Percentiles rank a stretch among this genome's conserved stretches.
Conservation (phyloP, 2,113 vertebrate genomes). For the Hippoglossus stenolepis region DNA sequence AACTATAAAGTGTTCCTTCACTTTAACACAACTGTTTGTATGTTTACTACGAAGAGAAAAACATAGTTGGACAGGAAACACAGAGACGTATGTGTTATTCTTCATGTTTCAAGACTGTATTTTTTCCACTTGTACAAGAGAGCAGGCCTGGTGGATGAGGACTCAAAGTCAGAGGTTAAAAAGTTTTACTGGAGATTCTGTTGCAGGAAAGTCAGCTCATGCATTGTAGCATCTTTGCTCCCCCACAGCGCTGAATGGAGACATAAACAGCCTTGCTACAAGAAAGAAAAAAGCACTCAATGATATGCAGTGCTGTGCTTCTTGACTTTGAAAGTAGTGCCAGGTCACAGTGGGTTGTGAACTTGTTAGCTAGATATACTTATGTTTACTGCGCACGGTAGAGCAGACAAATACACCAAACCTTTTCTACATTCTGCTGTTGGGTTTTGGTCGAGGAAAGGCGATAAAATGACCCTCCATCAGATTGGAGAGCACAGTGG, state of each 20-base stretch:
- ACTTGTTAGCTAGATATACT: not conserved
- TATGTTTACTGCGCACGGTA: not conserved
- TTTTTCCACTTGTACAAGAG: not conserved
- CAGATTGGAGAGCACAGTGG: not conserved
- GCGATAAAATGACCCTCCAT: not conserved
- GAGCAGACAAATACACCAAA: not conserved
- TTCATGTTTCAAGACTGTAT: not conserved
- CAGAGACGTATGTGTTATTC: not conserved
- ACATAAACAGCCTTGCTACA: too few relatives aligned
- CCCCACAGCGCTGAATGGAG: not conserved
- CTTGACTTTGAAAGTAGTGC: not conserved
- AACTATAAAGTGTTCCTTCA: too few relatives aligned
- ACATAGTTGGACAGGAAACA: not conserved
- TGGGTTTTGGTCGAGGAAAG: not conserved
- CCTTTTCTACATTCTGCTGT: not conserved
- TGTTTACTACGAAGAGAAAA: not conserved
- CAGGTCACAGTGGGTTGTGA: not conserved
- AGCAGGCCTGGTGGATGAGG: too few relatives aligned
- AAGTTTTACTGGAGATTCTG: not conserved
- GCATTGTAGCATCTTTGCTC: not conserved
- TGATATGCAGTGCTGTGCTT: not conserved
- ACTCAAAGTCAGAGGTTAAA: not conserved
- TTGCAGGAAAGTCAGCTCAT: not conserved
- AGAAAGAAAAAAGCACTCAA: not conserved
- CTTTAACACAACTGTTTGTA: not conserved